Base-by-base conservation (phyloP, 2,113 vertebrate species). In the Zosterops borbonicus region DNA sequence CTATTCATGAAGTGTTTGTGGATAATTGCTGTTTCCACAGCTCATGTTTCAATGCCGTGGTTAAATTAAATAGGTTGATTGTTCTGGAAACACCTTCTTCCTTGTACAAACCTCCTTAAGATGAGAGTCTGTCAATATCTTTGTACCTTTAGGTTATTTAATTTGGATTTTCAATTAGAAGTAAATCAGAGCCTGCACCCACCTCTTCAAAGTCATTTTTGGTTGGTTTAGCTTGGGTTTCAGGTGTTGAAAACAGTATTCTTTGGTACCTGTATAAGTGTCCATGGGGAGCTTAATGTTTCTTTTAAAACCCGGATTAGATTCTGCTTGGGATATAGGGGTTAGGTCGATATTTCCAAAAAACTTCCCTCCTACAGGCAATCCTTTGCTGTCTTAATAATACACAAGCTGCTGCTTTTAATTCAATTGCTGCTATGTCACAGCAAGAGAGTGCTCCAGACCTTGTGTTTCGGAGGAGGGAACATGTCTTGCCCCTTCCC, bases 1-100 rank as follows among this genome's bases (percentile, higher is more conserved):
- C 76, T 87, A 23, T 84, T 95, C 37, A 11, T 56, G 29, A 84
- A 60, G 63, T 49, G 58, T 64, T 63, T 41, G 73, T 62, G 89
- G 20, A 33, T 95, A 92, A 95, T 97, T 95, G 79, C 80, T 95
- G 71, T 82, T 93, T 86, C 89, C 83, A 85, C 60, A 89, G 86
- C 71, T 92, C 83, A 28, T 88, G 41, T 92, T 80, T 79, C 77
- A 76, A 29, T 83, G 41, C 73, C 2, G 0, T 41, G 20, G 55
- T 64, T 91, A 83, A 96, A 95, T 95, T 94, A 95, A 95, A 87
- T 56, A 63, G 71, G 41, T 22, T 78, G 58, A 73, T 92, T 9
- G 11, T 78, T 77, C 64, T 93, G 59, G 69, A 91, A 96, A 64
- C 47, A 42, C 47, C 19, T 79, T 71, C 46, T 63, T 74, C 37